Evolutionary conservation across 2,888 invertebrate genomes (phyloP).

Genomic region (Amphiduros pacificus): DNA sequence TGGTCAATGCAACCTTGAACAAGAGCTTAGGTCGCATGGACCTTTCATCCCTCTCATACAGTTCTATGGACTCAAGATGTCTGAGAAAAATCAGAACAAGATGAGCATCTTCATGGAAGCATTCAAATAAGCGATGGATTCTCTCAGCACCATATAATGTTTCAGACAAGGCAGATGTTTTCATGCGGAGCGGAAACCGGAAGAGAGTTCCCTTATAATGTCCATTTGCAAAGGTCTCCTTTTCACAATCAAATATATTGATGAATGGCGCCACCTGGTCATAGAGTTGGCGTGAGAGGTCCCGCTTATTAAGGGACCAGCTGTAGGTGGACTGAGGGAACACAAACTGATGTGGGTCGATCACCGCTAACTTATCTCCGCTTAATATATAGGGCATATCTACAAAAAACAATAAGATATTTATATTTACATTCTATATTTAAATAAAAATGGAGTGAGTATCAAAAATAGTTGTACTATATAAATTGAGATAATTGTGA

Average conservation of each 20-base stretch:
- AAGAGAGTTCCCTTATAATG: slow-evolving; percentile 46
- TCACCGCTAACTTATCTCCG: slow-evolving; percentile 42
- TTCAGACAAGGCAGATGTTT: slow-evolving; percentile 26
- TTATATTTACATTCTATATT: background rate
- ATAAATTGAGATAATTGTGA: too few species aligned
- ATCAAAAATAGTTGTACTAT: background rate
- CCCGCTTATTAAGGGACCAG: slow-evolving; percentile 24
- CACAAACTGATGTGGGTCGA: slow-evolving; percentile 43
- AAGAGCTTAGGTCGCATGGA: slow-evolving; percentile 17
- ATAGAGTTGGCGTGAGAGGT: slow-evolving; percentile 14
- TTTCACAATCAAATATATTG: slow-evolving; percentile 34
- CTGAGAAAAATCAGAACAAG: slow-evolving; percentile 48
- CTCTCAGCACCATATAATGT: slow-evolving; percentile 27
- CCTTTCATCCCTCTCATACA: slow-evolving; percentile 31
- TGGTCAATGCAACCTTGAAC: slow-evolving; percentile 27
- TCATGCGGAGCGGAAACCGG: slow-evolving; percentile 47
- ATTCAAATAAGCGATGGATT: slow-evolving; percentile 26
- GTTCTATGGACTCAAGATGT: slow-evolving; percentile 38
- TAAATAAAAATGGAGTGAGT: background rate
- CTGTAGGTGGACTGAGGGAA: slow-evolving; percentile 28
- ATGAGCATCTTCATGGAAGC: slow-evolving; percentile 40
- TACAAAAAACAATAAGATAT: slow-evolving; percentile 12
- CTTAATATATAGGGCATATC: slow-evolving; percentile 41
- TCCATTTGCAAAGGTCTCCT: slow-evolving; percentile 28
- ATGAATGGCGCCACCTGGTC: slow-evolving; percentile 36